Percentiles rank a stretch among this genome's conserved stretches.
phyloP scores from a whole-genome alignment of 64 coral and sea anemone species.

The Porites australiensis region DNA sequence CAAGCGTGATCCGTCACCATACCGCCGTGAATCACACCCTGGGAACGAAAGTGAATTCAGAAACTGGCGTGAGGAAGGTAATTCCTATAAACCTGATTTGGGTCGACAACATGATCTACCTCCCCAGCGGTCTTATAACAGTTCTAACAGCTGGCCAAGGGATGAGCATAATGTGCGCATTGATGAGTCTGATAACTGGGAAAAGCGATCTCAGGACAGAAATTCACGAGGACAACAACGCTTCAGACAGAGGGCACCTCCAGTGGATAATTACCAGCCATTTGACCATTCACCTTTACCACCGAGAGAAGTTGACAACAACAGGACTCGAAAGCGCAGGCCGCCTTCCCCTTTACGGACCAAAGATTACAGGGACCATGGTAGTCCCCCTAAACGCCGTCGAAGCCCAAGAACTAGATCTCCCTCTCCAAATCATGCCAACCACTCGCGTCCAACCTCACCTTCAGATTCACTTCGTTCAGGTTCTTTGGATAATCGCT shows the following conservation, averaged over 20 bases:
- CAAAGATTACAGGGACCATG: slow-evolving; percentile 71
- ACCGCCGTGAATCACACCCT: slow-evolving; percentile 56
- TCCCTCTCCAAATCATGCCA: slow-evolving; percentile 85
- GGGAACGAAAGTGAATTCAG: slow-evolving; percentile 72
- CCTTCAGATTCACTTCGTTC: slow-evolving; percentile 82
- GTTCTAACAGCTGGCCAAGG: slow-evolving; percentile 72
- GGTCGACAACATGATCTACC: slow-evolving; percentile 76
- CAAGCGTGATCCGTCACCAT: slow-evolving; percentile 83
- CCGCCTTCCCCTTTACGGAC: slow-evolving; percentile 63
- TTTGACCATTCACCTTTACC: slow-evolving; percentile 72
- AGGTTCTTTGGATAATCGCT: slow-evolving; percentile 84
- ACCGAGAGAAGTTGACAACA: slow-evolving; percentile 59
- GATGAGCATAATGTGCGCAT: slow-evolving; percentile 57
- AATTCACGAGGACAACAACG: slow-evolving; percentile 65
- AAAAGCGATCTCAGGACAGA: slow-evolving; percentile 73
- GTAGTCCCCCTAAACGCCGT: slow-evolving; percentile 74
- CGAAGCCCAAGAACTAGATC: slow-evolving; percentile 95
- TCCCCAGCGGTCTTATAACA: slow-evolving; percentile 53
- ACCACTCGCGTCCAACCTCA: slow-evolving; percentile 85
- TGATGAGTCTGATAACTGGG: slow-evolving; percentile 88
- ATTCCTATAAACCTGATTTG: slow-evolving; percentile 67
- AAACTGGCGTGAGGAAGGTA: slow-evolving; percentile 89
- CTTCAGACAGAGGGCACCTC: slow-evolving; percentile 74
- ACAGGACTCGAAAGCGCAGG: slow-evolving; percentile 84
- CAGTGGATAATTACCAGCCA: slow-evolving; percentile 74